Percentiles rank a stretch among this genome's conserved stretches.
Evolutionary conservation across 1,140 invertebrate species (phyloP).

Genomic region (Megalopta genalis): DNA sequence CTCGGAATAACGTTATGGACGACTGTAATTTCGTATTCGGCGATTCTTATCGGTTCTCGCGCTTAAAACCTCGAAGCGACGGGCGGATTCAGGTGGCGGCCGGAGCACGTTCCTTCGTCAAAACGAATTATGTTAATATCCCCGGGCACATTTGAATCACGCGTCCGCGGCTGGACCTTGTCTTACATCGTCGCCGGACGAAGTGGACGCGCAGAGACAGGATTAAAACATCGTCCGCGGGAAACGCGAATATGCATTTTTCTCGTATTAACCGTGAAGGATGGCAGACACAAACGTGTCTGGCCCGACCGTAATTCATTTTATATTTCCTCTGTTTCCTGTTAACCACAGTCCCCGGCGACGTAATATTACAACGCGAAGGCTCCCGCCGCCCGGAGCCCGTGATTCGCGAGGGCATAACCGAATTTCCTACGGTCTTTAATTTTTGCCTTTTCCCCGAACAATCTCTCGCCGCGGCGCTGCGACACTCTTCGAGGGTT

Average conservation of each 20-base stretch:
- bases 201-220: not conserved
- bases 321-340: constrained; percentile 40
- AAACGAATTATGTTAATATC: not conserved
- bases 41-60: not conserved
- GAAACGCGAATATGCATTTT: constrained; percentile 20
- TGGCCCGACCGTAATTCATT: constrained; percentile 40
- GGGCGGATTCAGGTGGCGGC: not conserved
- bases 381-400: too few relatives aligned
- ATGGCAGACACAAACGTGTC: constrained; percentile 29
- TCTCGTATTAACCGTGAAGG: constrained; percentile 33
- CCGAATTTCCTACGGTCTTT: constrained; percentile 29
- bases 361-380: not conserved
- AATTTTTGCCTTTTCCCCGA: constrained; percentile 26
- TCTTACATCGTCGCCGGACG: constrained; percentile 1
- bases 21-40: too few relatives aligned
- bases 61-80: not conserved
- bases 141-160: not conserved
- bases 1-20: too few relatives aligned
- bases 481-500: constrained; percentile 3
- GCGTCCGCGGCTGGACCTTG: not conserved
- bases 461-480: not conserved
- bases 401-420: constrained; percentile 32
- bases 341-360: not conserved
- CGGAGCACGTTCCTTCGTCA: not conserved
- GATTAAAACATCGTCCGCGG: constrained; percentile 36